Base-by-base conservation (phyloP, 2,113 vertebrate genomes). In the Anhinga anhinga region DNA sequence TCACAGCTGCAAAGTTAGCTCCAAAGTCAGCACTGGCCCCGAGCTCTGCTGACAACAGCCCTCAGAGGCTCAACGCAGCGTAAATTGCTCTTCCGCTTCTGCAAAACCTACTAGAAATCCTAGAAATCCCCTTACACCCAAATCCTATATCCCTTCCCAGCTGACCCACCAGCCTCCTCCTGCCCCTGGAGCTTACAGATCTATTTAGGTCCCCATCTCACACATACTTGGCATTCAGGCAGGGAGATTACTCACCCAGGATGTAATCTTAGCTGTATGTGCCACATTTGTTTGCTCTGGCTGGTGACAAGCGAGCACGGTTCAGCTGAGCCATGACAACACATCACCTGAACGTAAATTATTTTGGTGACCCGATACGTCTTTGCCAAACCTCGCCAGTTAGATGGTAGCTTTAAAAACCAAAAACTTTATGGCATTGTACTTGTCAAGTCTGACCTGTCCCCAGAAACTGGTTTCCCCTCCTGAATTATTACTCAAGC, bases 281-380 rank as follows among this genome's bases (percentile, higher is more conserved):
- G 26, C 66, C 70, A 30, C 8, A 3, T 16, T 38, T 83, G 25
- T 62, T 71, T 44, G 80, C 67, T 42, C 59, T 27, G 65, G 59
- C 61, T 86, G 83, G 62, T 3, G 40, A 27, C 13, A 10, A 32
- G 23, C 13, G 17, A 47, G 59, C 70, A 15, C 9, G 20, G 56
- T 17, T 84, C 73, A 73, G 86, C 62, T 44, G 47, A 61, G 74
- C 71, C 90, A 45, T 1, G 18, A 34, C 74, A 36, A 44, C 7
- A 3, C 52, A 44, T 23, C 5, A 38, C n/a, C 42, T 6, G 1
- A 3, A 42, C 0, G 1, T 3, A 5, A 5, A 1, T 34, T 13
- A 29, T 49, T 73, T 52, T 15, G 49, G 47, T 50, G 69, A 77
- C 42, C 25, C 18, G 5, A 11, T 6, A 32, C 0, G 7, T 8